Evolutionary conservation across 2,797 vertebrate species (phyloP), one percentile per base, ranked within the genome.

Genomic region (Brachyalestes nurse): DNA sequence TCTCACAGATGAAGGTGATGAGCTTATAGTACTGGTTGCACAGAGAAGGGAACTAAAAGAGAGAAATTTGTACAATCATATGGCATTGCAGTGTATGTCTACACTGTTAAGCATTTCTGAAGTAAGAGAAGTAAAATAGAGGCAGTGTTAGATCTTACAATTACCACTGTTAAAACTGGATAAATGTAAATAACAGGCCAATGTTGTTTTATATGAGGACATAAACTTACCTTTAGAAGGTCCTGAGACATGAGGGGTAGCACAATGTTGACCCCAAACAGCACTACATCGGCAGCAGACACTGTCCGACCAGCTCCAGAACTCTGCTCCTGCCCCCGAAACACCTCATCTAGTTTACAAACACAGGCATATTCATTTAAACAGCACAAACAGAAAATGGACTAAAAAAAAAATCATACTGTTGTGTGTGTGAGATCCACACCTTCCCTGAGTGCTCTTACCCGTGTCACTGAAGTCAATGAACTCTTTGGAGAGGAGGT

Each of bases 1-100:
- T 99, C 93, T 99, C 98, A 91, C 98, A 99, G 92, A 99, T 99
- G 95, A 99, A 99, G 78, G 98, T 99, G 91, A 99, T 99, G 91
- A 99, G 95, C 91, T 99, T 99, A 95, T 99, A 99, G 92, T 99
- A 99, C 79, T 99, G 98, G 93, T 99, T 99, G 93, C 98, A 99
- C 84, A 99, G 91, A 25, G 98, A 99, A 60, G 98, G 98, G 92
- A 99, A 99, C 98, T 99, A 93, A 77, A 72, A n/a, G 53, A 64
- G 34, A 55, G 16, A 38, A 0, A 64, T 13, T 47, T 55, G 34
- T 13, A 62, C 10, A 70, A 34, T 9, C 38, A 25, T 1, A 13
- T n/a, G 8, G 23, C 2, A 25, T 14, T 49, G 7, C 7, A 34
- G 28, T 6, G 28, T 9, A 9, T 9, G 65, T 14, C 34, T 19